phyloP scores from a whole-genome alignment of 2,797 vertebrate species.

The Parambassis ranga region DNA sequence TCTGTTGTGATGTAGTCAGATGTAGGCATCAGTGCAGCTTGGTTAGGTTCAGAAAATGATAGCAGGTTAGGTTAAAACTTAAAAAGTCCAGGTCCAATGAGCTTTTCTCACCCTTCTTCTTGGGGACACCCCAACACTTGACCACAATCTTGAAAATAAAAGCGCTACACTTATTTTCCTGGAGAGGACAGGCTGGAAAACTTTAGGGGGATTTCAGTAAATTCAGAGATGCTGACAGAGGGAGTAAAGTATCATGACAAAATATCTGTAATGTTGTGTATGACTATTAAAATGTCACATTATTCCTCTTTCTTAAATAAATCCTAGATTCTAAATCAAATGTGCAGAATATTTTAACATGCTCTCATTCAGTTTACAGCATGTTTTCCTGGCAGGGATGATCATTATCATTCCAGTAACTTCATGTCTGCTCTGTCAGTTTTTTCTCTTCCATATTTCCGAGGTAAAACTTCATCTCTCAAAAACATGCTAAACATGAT shows the following conservation, averaged over 20 bases:
- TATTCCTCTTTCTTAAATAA: neutral
- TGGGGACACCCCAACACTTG: too few species aligned
- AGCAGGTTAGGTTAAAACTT: too few species aligned
- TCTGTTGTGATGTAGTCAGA: too few species aligned
- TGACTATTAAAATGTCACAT: neutral
- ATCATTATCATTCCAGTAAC: slow-evolving; percentile 16
- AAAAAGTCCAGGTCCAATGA: too few species aligned
- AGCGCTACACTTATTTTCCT: too few species aligned
- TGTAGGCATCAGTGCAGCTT: too few species aligned
- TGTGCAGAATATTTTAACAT: neutral
- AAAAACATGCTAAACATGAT: neutral
- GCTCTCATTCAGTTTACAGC: neutral
- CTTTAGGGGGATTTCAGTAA: neutral
- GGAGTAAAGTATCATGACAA: neutral
- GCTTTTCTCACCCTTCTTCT: too few species aligned
- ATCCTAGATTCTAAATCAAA: neutral
- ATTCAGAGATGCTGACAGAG: neutral
- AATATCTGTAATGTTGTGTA: neutral
- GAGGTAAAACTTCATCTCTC: neutral
- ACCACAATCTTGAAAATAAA: too few species aligned
- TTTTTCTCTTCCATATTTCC: slow-evolving; percentile 1
- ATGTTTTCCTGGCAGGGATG: slow-evolving; percentile 18
- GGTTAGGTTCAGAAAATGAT: too few species aligned
- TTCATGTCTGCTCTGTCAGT: slow-evolving; percentile 4
- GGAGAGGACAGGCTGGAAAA: too few species aligned